Evolutionary conservation across 2,113 vertebrate genomes (phyloP).

Genomic region (human): DNA sequence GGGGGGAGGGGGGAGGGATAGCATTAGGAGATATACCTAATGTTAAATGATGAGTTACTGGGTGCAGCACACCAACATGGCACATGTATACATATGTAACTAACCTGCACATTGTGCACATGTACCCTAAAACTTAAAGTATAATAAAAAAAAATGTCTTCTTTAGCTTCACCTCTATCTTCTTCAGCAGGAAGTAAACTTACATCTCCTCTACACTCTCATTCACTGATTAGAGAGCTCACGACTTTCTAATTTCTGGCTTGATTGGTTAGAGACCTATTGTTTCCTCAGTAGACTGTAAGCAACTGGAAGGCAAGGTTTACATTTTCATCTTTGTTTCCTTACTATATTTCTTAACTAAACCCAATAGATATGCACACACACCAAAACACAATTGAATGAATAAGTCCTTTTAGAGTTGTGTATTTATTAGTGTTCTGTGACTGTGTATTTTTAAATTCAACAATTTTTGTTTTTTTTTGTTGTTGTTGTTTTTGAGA

Average conservation of each 20-base stretch:
- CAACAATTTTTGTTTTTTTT: not conserved
- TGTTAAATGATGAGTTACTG: no score
- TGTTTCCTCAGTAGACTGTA: not conserved
- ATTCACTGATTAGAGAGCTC: no score
- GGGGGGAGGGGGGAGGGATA: no score
- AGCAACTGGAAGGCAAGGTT: not conserved
- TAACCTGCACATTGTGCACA: no score
- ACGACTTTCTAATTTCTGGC: not conserved
- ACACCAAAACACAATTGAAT: not conserved
- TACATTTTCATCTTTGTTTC: not conserved
- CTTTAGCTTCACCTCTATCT: not conserved
- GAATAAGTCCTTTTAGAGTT: not conserved
- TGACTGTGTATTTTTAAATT: not conserved
- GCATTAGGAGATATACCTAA: no score
- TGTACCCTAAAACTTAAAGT: no score
- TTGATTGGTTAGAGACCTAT: not conserved
- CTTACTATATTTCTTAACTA: not conserved
- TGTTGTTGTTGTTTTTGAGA: not conserved
- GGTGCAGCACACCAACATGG: no score
- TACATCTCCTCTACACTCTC: not conserved
- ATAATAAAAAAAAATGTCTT: not conserved
- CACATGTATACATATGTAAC: no score
- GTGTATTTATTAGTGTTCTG: not conserved
- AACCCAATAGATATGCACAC: not conserved
- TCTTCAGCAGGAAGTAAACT: not conserved